Base-by-base conservation (phyloP, 2,797 vertebrate genomes). In the Aselliscus stoliczkanus region DNA sequence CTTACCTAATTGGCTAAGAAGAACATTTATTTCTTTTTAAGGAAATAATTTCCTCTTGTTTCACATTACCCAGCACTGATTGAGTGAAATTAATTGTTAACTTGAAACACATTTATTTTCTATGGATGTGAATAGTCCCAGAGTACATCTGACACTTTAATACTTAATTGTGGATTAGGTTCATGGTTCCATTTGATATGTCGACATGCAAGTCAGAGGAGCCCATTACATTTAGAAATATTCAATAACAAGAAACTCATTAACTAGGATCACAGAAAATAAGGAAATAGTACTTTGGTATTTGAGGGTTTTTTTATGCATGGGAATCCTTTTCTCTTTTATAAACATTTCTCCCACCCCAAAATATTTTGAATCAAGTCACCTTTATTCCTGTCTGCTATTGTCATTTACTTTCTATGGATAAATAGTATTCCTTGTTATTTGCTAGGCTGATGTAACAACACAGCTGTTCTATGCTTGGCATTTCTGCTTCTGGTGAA, bases 401-500 rank as follows among this genome's bases (percentile, higher is more conserved):
- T 60, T 37, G 42, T 80, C 64, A 21, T 88, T 95, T 93, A 90
- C 82, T 97, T 95, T 97, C 84, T 75, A 60, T 89, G 93, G 97
- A 94, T 96, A 96, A 86, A 93, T 97, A 94, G 88, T 96, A 95
- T 95, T 96, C 90, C 97, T 95, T 95, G 95, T 95, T 95, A 83
- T 95, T 97, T 94, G 79, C 79, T 60, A 95, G 90, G 85, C 79
- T 96, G 95, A 95, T 96, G 88, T 95, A 95, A 93, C 85, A 88
- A 37, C 96, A 88, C 93, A 96, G 96, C 94, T 97, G 97, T 93
- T 93, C 64, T 84, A 83, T 97, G 97, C 95, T 91, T 95, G 94
- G 94, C 94, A 86, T 97, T 96, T 89, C 86, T 96, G 93, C 96
- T 97, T 87, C 96, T 97, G 95, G 83, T 97, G 96, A 96, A 96